Base-by-base conservation (phyloP, 2,888 invertebrate genomes). In the Melieria omissa region DNA sequence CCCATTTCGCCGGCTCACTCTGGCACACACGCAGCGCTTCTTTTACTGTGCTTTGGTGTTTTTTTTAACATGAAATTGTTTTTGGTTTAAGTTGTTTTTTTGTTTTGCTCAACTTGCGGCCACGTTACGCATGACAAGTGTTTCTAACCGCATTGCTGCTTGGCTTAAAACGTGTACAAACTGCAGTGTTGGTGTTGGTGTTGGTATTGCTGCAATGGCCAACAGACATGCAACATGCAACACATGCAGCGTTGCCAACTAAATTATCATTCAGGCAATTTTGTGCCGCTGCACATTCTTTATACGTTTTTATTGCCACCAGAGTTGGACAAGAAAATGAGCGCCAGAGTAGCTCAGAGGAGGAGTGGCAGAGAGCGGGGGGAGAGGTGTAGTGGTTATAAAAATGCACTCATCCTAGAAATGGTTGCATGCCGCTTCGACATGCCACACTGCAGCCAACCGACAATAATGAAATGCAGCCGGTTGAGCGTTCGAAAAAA, bases 51-150 rank as follows among this genome's bases (percentile, higher is more conserved):
- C n/a, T 52, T 52, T 6, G 52, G 7, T 52, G 4, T 49, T 52
- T 52, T 52, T 12, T 52, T 52, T 52, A 14, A 49, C 10, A 6
- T 52, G 12, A n/a, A 8, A n/a, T 52, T 52, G 6, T 8, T 52
- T 52, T 6, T 52, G 52, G 4, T 52, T 52, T 52, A 8, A 9
- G 5, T 52, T 52, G 5, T n/a, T 12, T 52, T 52, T 52, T 52
- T 52, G n/a, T 8, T 14, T 10, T 49, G 49, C 29, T 5, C 4
- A n/a, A 16, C 57, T 16, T n/a, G 14, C 14, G 14, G 58, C 14
- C 58, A 61, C 47, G 69, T 69, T 62, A 69, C 69, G 69, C 69
- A 69, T 69, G 69, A 69, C 46, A 63, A 62, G 55, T 46, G 55
- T 54, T 63, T 62, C 63, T 63, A 69, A 69, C 62, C 46, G 69